Evolutionary conservation across 2,113 vertebrate genomes (phyloP).

Genomic region (Sardina pilchardus): DNA sequence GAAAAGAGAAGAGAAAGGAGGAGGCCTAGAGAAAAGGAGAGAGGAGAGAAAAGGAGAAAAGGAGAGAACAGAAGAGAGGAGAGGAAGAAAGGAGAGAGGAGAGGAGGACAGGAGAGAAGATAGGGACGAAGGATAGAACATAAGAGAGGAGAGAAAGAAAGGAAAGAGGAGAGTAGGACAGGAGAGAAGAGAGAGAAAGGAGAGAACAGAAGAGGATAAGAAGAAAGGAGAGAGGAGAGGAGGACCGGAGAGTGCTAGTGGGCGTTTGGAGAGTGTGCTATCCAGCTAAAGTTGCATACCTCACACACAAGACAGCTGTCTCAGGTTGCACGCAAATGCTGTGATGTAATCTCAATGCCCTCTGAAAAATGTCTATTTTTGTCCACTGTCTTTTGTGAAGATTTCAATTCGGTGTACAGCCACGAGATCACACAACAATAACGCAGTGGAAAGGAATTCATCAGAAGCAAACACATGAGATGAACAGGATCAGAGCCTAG

Average conservation of each 20-base stretch:
- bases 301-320: not conserved
- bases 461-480: not conserved
- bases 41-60: not conserved
- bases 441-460: not conserved
- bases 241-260: not conserved
- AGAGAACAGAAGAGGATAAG: not conserved
- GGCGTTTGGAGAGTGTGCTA: not conserved
- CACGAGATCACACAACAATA: not conserved
- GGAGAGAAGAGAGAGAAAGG: not conserved
- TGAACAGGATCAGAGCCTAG: not conserved
- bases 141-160: not conserved
- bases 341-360: constrained; percentile 1
- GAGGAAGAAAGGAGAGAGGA: not conserved
- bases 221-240: not conserved
- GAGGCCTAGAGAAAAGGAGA: not conserved
- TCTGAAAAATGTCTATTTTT: not conserved
- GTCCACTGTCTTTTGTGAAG: not conserved
- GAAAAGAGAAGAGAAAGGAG: not conserved
- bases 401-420: not conserved
- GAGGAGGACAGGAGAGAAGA: no score
- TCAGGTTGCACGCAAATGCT: not conserved
- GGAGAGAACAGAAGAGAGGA: not conserved
- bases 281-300: not conserved
- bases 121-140: no score
- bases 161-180: not conserved